A percentile compares a stretch with the other conserved stretches of the same genome.
Evolutionary conservation across 2,797 vertebrate species (phyloP).

Genomic region (Spondyliosoma cantharus): DNA sequence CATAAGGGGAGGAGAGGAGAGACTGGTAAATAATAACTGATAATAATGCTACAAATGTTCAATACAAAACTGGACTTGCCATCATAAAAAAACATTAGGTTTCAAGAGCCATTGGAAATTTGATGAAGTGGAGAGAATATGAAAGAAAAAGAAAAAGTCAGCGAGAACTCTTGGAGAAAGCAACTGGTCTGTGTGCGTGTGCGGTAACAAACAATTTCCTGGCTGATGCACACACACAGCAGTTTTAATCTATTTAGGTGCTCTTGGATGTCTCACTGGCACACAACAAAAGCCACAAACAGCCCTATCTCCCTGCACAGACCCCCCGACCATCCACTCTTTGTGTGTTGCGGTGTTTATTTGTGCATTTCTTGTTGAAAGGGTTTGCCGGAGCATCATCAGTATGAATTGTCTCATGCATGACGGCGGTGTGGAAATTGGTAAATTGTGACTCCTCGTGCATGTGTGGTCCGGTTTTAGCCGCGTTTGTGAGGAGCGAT

Average conservation of each 20-base stretch:
- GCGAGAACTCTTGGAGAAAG: constrained; percentile 41
- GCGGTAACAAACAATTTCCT: constrained; percentile 69
- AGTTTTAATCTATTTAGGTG: constrained; percentile 74
- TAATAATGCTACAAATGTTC: constrained; percentile 19
- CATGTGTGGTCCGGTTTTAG: constrained; percentile 52
- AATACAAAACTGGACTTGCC: constrained; percentile 23
- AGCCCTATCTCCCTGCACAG: constrained; percentile 68
- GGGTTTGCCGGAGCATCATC: constrained; percentile 48
- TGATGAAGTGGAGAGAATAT: constrained; percentile 40
- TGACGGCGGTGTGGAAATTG: constrained; percentile 72
- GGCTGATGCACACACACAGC: constrained; percentile 69
- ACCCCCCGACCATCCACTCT: constrained; percentile 43
- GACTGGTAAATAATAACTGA: constrained; percentile 12
- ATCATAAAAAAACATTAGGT: constrained; percentile 13
- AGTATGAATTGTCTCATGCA: constrained; percentile 59
- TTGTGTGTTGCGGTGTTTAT: constrained; percentile 48
- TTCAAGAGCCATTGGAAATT: constrained; percentile 37
- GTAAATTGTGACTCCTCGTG: constrained; percentile 55
- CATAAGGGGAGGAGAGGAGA: constrained; percentile 21
- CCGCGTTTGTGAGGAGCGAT: constrained; percentile 39
- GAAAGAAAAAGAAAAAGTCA: constrained; percentile 60
- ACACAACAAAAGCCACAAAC: constrained; percentile 73
- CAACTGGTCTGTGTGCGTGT: constrained; percentile 37
- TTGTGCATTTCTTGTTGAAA: constrained; percentile 64
- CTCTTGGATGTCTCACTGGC: constrained; percentile 68